Evolutionary conservation across 2,113 vertebrate genomes (phyloP), one percentile per base, ranked within the genome.

Genomic region (Ptyas mucosa): DNA sequence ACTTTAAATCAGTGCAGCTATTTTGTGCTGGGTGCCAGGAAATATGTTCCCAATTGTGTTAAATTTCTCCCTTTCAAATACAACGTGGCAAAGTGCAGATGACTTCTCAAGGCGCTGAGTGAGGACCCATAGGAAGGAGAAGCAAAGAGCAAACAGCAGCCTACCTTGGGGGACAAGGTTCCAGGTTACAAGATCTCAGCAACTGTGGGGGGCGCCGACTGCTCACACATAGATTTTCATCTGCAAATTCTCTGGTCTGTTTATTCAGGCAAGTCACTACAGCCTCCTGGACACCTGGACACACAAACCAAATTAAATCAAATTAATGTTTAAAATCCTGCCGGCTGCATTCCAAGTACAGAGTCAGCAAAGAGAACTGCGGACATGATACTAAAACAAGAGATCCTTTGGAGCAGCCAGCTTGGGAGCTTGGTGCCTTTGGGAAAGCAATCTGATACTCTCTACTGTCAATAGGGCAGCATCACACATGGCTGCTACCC

Each of bases 231-330:
- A 98, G 93, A 1, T 89, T 97, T 95, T 99, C 98, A 0, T 98
- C 98, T 0, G 94, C 97, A 7, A 97, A 95, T 93, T 99, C 98
- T 94, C 98, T 97, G 7, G 98, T 99, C 97, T 99, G 98, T 97
- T 98, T 99, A 97, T 99, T 99, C 96, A 99, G 97, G 96, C 99
- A 99, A 96, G 98, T 98, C 94, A 99, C 98, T 95, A 99, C 98
- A 20, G 99, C 98, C 97, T 99, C 99, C 97, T 99, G 99, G 96
- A 99, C 97, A 97, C 99, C 99, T 99, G 97, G 89, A 93, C 86
- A 95, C 53, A 96, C 55, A 87, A 20, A 91, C 15, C 51, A 52
- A 58, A 49, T 64, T 64, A 64, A 53, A 52, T 69, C 39, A 64
- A 53, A 53, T 69, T 18, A n/a, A 39, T n/a, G 64, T 88, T 75